Evolutionary conservation across 2,797 vertebrate genomes (phyloP).

Genomic region (Spinibarbus caldwelli): DNA sequence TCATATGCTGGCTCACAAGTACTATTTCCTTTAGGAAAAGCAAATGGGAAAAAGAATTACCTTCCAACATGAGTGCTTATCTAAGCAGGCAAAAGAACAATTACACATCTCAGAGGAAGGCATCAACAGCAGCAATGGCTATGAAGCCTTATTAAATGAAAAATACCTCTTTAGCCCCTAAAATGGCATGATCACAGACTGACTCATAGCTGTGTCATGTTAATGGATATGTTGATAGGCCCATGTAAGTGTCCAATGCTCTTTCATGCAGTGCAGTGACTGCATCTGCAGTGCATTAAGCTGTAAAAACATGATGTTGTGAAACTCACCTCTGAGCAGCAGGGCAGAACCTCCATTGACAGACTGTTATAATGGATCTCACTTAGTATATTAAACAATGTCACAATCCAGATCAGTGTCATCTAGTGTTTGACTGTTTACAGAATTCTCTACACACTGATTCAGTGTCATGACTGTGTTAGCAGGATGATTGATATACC

Average conservation of each 20-base stretch:
- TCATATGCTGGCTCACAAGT: neutral
- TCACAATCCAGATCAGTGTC: conserved; percentile 28
- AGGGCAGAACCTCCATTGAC: conserved; percentile 25
- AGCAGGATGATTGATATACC: neutral
- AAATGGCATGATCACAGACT: conserved; percentile 20
- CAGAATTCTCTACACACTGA: neutral
- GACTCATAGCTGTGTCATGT: conserved; percentile 6
- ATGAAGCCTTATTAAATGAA: conserved; percentile 21
- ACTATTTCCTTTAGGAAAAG: conserved; percentile 1
- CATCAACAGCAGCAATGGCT: conserved; percentile 6
- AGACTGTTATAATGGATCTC: conserved; percentile 8
- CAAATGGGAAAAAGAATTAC: neutral
- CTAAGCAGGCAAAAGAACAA: conserved; percentile 7
- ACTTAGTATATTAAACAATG: conserved; percentile 39
- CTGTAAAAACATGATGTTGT: conserved; percentile 29
- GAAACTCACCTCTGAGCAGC: conserved; percentile 34
- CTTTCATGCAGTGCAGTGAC: conserved; percentile 15
- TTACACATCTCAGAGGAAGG: conserved; percentile 25
- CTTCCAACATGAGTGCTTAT: conserved; percentile 9
- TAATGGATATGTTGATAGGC: conserved; percentile 35
- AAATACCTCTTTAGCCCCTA: conserved; percentile 12
- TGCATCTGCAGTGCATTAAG: conserved; percentile 44
- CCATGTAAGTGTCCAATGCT: conserved; percentile 6
- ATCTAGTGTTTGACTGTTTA: neutral
- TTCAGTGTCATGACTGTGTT: neutral